Evolutionary conservation across 2,888 invertebrate genomes (phyloP).

Genomic region (Deroplatys truncata): DNA sequence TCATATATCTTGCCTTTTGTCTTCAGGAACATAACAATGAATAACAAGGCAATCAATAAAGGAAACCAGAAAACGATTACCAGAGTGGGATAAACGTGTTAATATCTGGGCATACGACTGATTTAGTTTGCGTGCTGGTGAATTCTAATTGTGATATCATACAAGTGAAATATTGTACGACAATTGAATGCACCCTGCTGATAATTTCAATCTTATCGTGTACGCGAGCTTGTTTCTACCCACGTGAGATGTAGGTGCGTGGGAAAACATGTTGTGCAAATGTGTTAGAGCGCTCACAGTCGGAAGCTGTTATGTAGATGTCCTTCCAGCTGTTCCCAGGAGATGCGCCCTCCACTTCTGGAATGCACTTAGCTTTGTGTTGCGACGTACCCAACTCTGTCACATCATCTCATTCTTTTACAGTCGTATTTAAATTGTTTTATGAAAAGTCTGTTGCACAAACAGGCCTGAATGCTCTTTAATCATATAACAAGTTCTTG

Average conservation of each 20-base stretch:
- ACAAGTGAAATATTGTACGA: not conserved
- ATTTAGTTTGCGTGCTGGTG: not conserved
- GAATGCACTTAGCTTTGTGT: no score
- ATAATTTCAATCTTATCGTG: not conserved
- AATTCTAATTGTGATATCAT: not conserved
- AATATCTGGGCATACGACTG: not conserved
- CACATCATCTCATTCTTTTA: no score
- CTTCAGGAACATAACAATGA: not conserved
- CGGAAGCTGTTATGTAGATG: not conserved
- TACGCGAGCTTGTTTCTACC: not conserved
- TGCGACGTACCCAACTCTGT: no score
- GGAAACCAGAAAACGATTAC: not conserved
- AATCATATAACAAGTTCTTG: no score
- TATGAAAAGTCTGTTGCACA: no score
- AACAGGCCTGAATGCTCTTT: no score
- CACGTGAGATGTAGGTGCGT: not conserved
- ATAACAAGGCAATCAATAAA: not conserved
- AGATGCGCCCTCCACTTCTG: not conserved
- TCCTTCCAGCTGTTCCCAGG: not conserved
- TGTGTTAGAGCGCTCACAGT: not conserved
- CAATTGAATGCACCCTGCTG: not conserved
- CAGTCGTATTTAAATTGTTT: no score
- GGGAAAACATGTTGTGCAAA: not conserved
- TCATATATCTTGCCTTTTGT: not conserved
- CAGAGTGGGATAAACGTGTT: not conserved